Evolutionary conservation across 2,113 vertebrate genomes (phyloP).

Genomic region (Syngnathoides biaculeatus): DNA sequence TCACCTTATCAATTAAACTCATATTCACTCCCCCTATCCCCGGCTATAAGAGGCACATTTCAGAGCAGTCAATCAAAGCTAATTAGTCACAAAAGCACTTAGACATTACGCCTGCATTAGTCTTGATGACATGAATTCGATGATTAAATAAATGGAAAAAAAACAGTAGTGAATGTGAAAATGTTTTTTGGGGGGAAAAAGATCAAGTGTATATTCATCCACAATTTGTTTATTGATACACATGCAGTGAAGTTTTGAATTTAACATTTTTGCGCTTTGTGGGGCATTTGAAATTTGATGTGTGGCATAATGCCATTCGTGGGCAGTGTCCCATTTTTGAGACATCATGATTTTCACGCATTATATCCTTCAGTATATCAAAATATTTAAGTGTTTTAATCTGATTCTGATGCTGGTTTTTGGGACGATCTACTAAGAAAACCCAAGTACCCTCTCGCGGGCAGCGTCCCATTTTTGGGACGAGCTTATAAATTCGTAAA

Average conservation of each 20-base stretch:
- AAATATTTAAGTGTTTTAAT: too few relatives aligned
- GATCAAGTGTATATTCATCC: neutral
- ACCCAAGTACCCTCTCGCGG: too few relatives aligned
- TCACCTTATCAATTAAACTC: conserved; percentile 1
- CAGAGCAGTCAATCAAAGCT: neutral
- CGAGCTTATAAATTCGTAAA: too few relatives aligned
- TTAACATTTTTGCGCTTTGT: neutral
- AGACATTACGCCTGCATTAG: neutral
- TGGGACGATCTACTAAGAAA: too few relatives aligned
- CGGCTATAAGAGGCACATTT: neutral
- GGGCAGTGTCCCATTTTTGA: too few relatives aligned
- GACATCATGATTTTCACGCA: too few relatives aligned
- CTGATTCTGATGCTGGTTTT: too few relatives aligned
- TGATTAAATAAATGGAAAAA: neutral
- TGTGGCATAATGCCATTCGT: too few relatives aligned
- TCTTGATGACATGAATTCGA: neutral
- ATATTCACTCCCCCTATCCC: too few relatives aligned
- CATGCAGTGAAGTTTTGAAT: neutral
- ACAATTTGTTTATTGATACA: neutral
- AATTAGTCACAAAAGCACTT: conserved; percentile 1
- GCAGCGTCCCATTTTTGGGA: too few relatives aligned
- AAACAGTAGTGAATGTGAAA: neutral
- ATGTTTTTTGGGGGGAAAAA: neutral
- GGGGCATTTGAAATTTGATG: neutral
- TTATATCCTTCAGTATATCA: too few relatives aligned